Conservation (phyloP, 1,140 invertebrate genomes). For the Anoplolepis gracilipes region DNA sequence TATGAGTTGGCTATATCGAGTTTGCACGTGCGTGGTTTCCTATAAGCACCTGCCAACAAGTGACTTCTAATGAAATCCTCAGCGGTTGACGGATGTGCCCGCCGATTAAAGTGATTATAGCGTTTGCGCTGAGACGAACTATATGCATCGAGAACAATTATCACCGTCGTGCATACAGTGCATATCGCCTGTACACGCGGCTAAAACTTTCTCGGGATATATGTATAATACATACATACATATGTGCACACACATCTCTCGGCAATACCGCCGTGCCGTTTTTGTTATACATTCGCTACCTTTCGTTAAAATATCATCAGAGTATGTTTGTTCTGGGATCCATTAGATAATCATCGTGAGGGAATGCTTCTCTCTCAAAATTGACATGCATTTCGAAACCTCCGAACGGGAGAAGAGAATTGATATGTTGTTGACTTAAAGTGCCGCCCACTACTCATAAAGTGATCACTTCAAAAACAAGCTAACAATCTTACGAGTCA, state of each 20-base stretch:
- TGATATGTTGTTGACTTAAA: neutral
- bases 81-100: neutral
- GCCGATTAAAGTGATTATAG: conserved; percentile 25
- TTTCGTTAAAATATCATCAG: neutral
- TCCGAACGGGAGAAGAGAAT: neutral
- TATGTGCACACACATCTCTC: no score
- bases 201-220: neutral
- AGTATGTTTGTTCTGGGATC: neutral
- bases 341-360: neutral
- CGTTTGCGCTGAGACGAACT: conserved; percentile 15
- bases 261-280: neutral
- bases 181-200: no score
- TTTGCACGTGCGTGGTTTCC: neutral
- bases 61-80: conserved; percentile 41
- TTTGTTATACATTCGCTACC: neutral
- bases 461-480: conserved; percentile 5
- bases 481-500: conserved; percentile 7
- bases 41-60: neutral
- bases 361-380: neutral
- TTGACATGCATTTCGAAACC: neutral
- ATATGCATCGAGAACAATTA: neutral
- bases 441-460: neutral
- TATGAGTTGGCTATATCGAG: conserved; percentile 42
- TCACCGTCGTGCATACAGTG: neutral
- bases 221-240: no score